Evolutionary conservation across 2,888 invertebrate species (phyloP), one percentile per base, ranked within the genome.

Genomic region (Eupsilia transversa): DNA sequence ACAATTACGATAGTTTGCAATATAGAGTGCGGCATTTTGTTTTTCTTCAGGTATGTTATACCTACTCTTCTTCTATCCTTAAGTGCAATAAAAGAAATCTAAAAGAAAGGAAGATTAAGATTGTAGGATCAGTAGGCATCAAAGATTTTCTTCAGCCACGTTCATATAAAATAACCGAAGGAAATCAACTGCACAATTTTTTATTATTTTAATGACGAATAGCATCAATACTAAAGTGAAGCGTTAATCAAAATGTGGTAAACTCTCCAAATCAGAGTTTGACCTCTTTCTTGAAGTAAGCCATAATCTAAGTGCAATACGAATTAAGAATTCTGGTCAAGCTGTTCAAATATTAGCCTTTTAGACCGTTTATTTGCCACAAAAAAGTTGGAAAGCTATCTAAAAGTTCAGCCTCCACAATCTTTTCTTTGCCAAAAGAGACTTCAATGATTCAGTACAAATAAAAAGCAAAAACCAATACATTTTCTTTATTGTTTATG

Each of bases 391-490:
- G 38, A 68, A 54, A 49, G 57, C 74, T 59, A 79, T 80, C 68
- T 46, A 70, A 85, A 81, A 82, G 61, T 81, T 79, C 54, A 71
- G 57, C 12, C 43, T 27, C 23, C 41, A 54, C 72, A n/a, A 59
- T 38, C 23, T 61, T 49, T 63, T 77, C 20, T 75, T 68, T 60
- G 56, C 56, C 43, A 64, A 69, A 83, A 68, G 52, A 46, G 60
- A 33, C 59, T 82, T 74, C 75, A 81, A 78, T 78, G 54, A 70
- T 65, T 64, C 52, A 41, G 41, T 30, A n/a, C 52, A 68, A 82
- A 82, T 80, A 71, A 68, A 74, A 82, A 79, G 67, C n/a, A 54
- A 66, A 77, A 74, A 27, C 74, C 64, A 69, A 76, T 83, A 80
- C 57, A 75, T 74, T 56, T 72, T 57, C n/a, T 72, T 75, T 67